Evolutionary conservation across 2,888 invertebrate species (phyloP), one percentile per base, ranked within the genome.

Genomic region (Allophyes oxyacanthae): DNA sequence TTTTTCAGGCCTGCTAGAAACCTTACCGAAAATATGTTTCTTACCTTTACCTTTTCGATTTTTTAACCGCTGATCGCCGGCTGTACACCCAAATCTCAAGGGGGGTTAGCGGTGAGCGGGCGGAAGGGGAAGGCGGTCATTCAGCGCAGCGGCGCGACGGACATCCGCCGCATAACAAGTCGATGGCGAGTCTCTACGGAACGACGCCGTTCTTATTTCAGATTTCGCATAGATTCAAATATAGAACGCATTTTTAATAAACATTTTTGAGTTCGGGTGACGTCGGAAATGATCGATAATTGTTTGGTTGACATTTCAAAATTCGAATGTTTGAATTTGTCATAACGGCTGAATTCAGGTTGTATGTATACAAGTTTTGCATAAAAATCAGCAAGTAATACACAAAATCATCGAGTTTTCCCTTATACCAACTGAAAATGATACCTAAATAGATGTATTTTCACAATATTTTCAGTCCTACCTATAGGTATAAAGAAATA

Each of bases 151-250:
- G 91, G 92, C 91, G 92, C 92, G 90, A 89, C 94, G 94, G 94
- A 94, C 94, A 89, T 94, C 94, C 94, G 94, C 92, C 92, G 94
- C 92, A 94, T 94, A 94, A 94, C 94, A 94, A 94, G 91, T 92
- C 92, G 91, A 91, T 92, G 91, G 89, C 88, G 88, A 89, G 79
- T 89, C 85, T 82, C 83, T 72, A 74, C 81, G 83, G 85, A 82
- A 81, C 82, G 83, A 66, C 77, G 80, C 80, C 84, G 83, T 88
- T 86, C 88, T 90, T 91, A 90, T 89, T 88, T 87, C 82, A 87
- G 86, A 90, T 87, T 89, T 87, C 79, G 87, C 87, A 86, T 84
- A 85, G 82, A 84, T 87, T 88, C 78, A 76, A 85, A 87, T 88
- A 87, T 79, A 79, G 81, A 80, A 77, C 68, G 63, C 65, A 75